Evolutionary conservation across 2,797 vertebrate species (phyloP).

Genomic region (Hapalemur alaotrensis): DNA sequence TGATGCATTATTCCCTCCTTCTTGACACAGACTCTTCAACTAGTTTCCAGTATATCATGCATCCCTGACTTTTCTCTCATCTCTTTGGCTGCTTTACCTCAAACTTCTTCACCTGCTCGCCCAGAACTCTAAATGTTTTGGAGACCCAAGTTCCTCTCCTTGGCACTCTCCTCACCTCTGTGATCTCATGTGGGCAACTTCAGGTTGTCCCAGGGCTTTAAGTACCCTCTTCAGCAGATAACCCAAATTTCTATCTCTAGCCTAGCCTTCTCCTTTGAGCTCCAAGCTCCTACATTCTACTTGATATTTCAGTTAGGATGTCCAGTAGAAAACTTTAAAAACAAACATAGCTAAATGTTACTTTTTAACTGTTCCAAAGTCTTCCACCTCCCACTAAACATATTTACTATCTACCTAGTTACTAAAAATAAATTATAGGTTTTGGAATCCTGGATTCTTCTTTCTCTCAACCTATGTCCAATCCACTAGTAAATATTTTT

Average conservation of each 20-base stretch:
- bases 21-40: not conserved
- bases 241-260: constrained; percentile 33
- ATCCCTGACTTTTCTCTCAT: not conserved
- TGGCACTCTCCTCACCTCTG: not conserved
- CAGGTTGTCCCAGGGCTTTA: not conserved
- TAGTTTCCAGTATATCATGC: not conserved
- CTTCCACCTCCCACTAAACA: not conserved
- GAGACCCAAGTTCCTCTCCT: not conserved
- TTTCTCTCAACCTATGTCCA: not conserved
- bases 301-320: constrained; percentile 16
- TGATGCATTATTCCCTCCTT: not conserved
- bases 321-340: not conserved
- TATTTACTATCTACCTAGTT: not conserved
- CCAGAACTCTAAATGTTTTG: not conserved
- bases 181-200: constrained; percentile 37
- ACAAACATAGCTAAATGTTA: too few relatives aligned
- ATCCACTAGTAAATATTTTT: not conserved
- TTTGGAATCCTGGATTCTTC: constrained; percentile 19
- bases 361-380: not conserved
- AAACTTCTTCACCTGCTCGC: not conserved
- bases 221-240: not conserved
- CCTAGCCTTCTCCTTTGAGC: not conserved
- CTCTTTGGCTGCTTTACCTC: not conserved
- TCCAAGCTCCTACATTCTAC: not conserved
- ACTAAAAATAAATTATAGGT: not conserved